Evolutionary conservation across 92 coral and sea anemone species (phyloP), one percentile per base, ranked within the genome.

Genomic region (Porites lobata): DNA sequence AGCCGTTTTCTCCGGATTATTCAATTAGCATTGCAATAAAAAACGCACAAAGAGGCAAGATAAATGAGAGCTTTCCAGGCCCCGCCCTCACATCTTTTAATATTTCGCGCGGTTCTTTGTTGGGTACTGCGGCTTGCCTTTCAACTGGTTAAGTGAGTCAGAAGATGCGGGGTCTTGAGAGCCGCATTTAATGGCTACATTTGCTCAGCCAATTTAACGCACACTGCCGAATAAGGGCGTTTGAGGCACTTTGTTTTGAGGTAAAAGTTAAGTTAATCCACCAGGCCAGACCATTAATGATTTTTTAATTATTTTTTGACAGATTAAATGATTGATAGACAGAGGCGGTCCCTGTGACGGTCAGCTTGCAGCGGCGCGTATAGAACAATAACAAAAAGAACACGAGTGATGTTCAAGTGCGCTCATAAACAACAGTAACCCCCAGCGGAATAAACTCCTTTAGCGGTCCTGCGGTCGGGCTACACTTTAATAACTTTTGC

Each of bases 271-370:
- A 79, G 94, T 89, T 90, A 95, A 93, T 94, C 98, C 94, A 79
- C 87, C 93, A 84, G 86, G 85, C 87, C 90, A 92, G 90, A 88
- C 94, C 98, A 95, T 92, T 95, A 95, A 95, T 93, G 94, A 95
- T 95, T 93, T 95, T 95, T 95, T 93, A 93, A 95, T 95, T 95
- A 95, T 91, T 95, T 93, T 95, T 86, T 95, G 98, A 95, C 98
- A 95, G 98, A 93, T 95, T 91, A 83, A 86, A 89, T 95, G 98
- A 95, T 95, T 95, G 98, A 95, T 93, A 85, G 94, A 82, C 70
- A 90, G 76, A 75, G 98, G 98, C 98, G 98, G 98, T 83, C 85
- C 96, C 75, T 90, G 88, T 83, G 92, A 90, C 94, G 96, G 94
- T 91, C 80, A 85, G 85, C 94, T 87, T 86, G 92, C 91, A 86